Percentiles rank a stretch among this genome's conserved stretches.
Conservation (phyloP, 2,797 vertebrate genomes). For the Helarctos malayanus region DNA sequence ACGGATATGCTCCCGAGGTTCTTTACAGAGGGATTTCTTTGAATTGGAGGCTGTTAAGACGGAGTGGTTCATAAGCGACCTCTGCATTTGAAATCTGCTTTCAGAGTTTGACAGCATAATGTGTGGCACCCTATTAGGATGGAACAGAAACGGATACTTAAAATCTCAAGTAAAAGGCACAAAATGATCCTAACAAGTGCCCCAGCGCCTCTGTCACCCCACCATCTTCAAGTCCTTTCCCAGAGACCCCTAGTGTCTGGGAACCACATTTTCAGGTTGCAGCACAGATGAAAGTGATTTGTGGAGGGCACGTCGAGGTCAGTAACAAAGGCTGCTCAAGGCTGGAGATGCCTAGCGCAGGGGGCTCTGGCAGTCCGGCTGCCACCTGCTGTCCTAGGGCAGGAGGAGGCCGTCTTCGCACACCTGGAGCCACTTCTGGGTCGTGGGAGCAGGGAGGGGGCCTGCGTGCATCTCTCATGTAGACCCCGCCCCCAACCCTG, state of each 20-base stretch:
- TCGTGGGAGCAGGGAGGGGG: rapidly evolving
- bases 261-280: background rate
- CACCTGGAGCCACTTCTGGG: background rate
- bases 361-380: background rate
- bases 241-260: background rate
- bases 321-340: background rate
- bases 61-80: conserved; percentile 64
- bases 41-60: conserved; percentile 61
- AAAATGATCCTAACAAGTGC: background rate
- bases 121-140: conserved; percentile 68
- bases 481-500: rapidly evolving
- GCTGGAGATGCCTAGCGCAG: background rate
- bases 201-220: rapidly evolving
- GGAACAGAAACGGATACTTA: conserved; percentile 61
- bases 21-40: conserved; percentile 71
- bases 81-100: conserved; percentile 66
- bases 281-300: background rate
- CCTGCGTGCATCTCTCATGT: background rate
- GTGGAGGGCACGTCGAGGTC: background rate
- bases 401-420: background rate
- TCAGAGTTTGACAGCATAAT: conserved; percentile 60
- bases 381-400: background rate
- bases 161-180: background rate
- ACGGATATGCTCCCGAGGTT: conserved; percentile 68
- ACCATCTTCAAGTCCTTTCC: background rate